Percentiles rank a stretch among this genome's conserved stretches.
phyloP scores from a whole-genome alignment of 2,797 vertebrate species.

The Myotis myotis region DNA sequence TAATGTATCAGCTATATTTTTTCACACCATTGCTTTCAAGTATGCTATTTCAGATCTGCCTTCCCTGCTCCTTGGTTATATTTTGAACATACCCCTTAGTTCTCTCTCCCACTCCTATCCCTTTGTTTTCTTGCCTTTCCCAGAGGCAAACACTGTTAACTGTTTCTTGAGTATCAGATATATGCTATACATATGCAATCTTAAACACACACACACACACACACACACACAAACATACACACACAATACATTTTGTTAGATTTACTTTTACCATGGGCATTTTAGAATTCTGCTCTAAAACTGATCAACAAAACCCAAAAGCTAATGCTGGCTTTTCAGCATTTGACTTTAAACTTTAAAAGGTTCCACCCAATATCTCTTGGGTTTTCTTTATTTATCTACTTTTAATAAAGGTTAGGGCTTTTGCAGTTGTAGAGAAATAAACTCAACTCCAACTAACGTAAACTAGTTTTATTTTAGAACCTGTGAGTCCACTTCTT shows the following conservation, averaged over 20 bases:
- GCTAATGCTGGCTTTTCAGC: not conserved
- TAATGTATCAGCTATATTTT: not conserved
- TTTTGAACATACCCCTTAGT: not conserved
- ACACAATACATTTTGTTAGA: not conserved
- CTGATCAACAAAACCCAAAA: not conserved
- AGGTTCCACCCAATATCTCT: not conserved
- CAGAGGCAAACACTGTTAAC: not conserved
- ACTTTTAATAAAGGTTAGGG: not conserved
- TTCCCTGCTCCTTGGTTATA: not conserved
- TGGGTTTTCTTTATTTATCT: not conserved
- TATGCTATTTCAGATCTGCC: not conserved
- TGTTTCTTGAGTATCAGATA: constrained; percentile 4
- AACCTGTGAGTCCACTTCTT: not conserved
- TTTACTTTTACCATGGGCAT: not conserved
- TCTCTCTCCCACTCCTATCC: not conserved
- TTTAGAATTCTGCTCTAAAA: constrained; percentile 17
- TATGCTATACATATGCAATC: not conserved
- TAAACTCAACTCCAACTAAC: not conserved
- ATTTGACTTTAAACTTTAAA: not conserved
- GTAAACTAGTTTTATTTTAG: not conserved
- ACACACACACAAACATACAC: not conserved
- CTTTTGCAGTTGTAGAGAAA: not conserved
- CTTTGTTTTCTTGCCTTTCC: constrained; percentile 8
- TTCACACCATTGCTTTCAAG: not conserved
- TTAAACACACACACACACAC: not conserved